Base-by-base conservation (phyloP, 2,888 invertebrate genomes). In the Cheilosia grossa region DNA sequence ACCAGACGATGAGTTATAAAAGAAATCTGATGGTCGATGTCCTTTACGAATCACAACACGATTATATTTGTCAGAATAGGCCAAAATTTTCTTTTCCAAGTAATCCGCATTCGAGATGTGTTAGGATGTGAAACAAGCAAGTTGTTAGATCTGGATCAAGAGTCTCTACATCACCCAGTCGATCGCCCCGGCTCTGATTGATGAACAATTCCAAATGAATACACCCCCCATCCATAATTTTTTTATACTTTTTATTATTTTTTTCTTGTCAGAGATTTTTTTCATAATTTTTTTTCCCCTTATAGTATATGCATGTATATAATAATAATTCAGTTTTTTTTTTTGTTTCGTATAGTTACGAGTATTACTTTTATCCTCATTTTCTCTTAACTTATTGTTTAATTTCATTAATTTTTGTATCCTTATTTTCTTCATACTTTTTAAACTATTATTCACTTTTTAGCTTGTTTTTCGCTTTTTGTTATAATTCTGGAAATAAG, bases 251-350 rank as follows among this genome's bases (percentile, higher is more conserved):
- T 69, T 67, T 69, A 69, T 56, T 69, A 27, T 44, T 44, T 44
- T 19, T 67, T 66, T 67, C 44, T 54, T 67, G 24, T 67, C 67
- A 67, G 53, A 56, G n/a, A 56, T 44, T 40, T 61, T 67, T 54
- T 67, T 53, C 54, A 54, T 54, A 54, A 67, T 67, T 51, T 51
- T 42, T 69, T 58, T n/a, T n/a, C n/a, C 10, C 33, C 67, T 56
- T 58, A 69, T 33, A 56, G 69, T 69, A 56, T 56, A 69, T 69
- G 54, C 69, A 69, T 56, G 56, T 69, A 69, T 56, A 54, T 67
- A 56, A 67, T 53, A 66, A 67, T 67, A 69, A 56, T 69, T 58
- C 69, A 67, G 42, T 67, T 66, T 63, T 27, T 64, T 67, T 66
- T 63, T 27, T 64, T 40, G n/a, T n/a, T 69, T 69, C 69, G 56